A percentile compares a stretch with the other conserved stretches of the same genome.
Conservation (phyloP, 2,797 vertebrate species). For the Sebastes jordani region DNA sequence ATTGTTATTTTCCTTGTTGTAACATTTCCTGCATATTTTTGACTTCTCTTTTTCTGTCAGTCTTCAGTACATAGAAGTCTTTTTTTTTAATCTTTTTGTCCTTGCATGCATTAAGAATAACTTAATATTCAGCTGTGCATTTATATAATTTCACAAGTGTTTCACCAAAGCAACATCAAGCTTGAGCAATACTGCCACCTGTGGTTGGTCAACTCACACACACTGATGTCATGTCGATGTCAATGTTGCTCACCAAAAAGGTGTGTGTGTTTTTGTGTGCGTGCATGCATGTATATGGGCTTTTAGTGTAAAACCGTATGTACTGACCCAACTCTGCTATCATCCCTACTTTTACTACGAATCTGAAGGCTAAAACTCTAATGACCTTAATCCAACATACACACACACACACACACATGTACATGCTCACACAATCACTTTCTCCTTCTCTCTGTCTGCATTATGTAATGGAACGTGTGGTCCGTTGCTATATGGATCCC, state of each 20-base stretch:
- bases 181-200: slow-evolving; percentile 40
- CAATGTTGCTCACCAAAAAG: background rate
- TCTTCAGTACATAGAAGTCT: background rate
- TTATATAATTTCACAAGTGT: background rate
- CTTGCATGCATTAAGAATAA: background rate
- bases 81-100: background rate
- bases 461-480: slow-evolving; percentile 59
- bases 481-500: slow-evolving; percentile 51
- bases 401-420: slow-evolving; percentile 22
- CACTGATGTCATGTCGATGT: slow-evolving; percentile 1
- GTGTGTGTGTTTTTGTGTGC: background rate
- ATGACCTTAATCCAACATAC: slow-evolving; percentile 68
- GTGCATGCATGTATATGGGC: background rate
- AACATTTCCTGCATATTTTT: background rate
- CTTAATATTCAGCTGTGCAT: background rate
- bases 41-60: background rate
- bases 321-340: slow-evolving; percentile 21
- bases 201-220: background rate
- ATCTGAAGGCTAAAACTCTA: slow-evolving; percentile 50
- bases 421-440: slow-evolving; percentile 33
- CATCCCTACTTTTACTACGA: slow-evolving; percentile 26
- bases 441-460: slow-evolving; percentile 41
- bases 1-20: background rate
- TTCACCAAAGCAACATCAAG: background rate
- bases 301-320: slow-evolving; percentile 18